Conservation (phyloP, 1,140 invertebrate species). For the Neotoxoptera formosana region DNA sequence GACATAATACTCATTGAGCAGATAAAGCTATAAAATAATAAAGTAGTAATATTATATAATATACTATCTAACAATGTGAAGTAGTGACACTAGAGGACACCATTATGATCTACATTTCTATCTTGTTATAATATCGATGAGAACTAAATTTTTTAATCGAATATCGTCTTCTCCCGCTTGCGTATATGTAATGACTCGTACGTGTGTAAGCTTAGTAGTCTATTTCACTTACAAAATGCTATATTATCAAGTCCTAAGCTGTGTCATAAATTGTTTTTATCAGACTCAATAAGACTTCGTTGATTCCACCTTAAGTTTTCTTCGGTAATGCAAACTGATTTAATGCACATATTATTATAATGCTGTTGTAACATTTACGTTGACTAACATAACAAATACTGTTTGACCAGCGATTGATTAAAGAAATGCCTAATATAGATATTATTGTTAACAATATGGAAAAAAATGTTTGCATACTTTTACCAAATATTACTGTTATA, state of each 20-base stretch:
- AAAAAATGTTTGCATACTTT: neutral
- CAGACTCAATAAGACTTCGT: neutral
- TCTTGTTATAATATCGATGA: neutral
- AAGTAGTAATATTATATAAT: too few relatives aligned
- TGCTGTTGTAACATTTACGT: neutral
- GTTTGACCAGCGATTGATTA: neutral
- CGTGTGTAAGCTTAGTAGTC: neutral
- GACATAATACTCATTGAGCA: too few relatives aligned
- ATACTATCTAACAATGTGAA: too few relatives aligned
- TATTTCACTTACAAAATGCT: neutral
- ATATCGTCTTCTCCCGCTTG: neutral
- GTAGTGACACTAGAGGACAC: too few relatives aligned
- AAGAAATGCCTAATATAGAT: neutral
- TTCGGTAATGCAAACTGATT: neutral
- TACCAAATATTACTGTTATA: neutral
- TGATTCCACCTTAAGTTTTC: neutral
- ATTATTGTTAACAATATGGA: neutral
- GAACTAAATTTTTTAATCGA: neutral
- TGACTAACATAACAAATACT: too few relatives aligned
- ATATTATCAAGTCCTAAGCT: neutral
- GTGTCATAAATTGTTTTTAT: neutral
- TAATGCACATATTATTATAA: neutral
- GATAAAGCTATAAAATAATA: too few relatives aligned
- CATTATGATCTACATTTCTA: neutral
- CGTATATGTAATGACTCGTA: neutral